Evolutionary conservation across 1,140 invertebrate species (phyloP).

Genomic region (Apis mellifera): Amel_HAv3.1 CM009939.2:8401501-8402000

Average conservation of each 20-base stretch:
- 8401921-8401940: neutral
- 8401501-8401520: neutral
- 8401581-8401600: neutral
- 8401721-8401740: slow-evolving; percentile 35
- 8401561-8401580: slow-evolving; percentile 12
- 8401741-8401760: slow-evolving; percentile 23
- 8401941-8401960: slow-evolving; percentile 4
- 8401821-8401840: neutral
- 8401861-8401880: neutral
- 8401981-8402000: neutral
- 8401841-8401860: neutral
- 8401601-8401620: slow-evolving; percentile 6
- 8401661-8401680: slow-evolving; percentile 16
- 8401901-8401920: neutral
- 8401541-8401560: neutral
- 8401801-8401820: slow-evolving; percentile 7
- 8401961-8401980: neutral
- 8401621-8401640: slow-evolving; percentile 29
- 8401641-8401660: slow-evolving; percentile 3
- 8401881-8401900: neutral
- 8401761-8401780: neutral
- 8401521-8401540: slow-evolving; percentile 6
- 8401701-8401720: slow-evolving; percentile 13
- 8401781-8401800: slow-evolving; percentile 3
- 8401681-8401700: too few relatives aligned